Percentiles rank a stretch among this genome's conserved stretches.
Evolutionary conservation across 2,888 invertebrate genomes (phyloP).

Genomic region (Empis stercorea): DNA sequence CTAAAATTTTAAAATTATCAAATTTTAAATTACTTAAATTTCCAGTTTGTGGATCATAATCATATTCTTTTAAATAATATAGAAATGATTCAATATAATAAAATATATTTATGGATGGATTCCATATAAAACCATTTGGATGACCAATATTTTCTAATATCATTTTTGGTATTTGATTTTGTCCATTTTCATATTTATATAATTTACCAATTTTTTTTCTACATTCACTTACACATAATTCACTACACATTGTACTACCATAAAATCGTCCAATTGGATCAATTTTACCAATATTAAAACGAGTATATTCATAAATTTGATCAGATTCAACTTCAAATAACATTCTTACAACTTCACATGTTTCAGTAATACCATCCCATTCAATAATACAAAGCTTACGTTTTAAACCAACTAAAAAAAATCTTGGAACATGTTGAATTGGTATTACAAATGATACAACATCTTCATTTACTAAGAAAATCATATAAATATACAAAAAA

Average conservation of each 20-base stretch:
- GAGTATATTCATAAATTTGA: constrained; percentile 40
- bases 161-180: constrained; percentile 19
- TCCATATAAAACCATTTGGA: constrained; percentile 71
- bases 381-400: constrained; percentile 46
- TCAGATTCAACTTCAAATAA: constrained; percentile 47
- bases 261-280: constrained; percentile 60
- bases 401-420: constrained; percentile 51
- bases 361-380: constrained; percentile 49
- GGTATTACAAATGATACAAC: constrained; percentile 49
- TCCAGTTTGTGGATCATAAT: constrained; percentile 56
- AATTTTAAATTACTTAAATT: constrained; percentile 41
- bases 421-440: constrained; percentile 43
- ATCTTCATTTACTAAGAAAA: constrained; percentile 37
- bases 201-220: constrained; percentile 30
- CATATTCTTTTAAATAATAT: constrained; percentile 53
- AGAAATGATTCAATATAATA: constrained; percentile 64
- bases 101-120: constrained; percentile 48
- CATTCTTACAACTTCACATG: constrained; percentile 37
- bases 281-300: constrained; percentile 69
- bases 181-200: constrained; percentile 23
- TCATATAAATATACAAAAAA: constrained; percentile 7
- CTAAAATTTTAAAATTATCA: background rate
- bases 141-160: constrained; percentile 42
- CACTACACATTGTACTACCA: constrained; percentile 44
- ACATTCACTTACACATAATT: no score